phyloP scores from a whole-genome alignment of 1,140 invertebrate genomes.

The Drosophila kepulauana region DNA sequence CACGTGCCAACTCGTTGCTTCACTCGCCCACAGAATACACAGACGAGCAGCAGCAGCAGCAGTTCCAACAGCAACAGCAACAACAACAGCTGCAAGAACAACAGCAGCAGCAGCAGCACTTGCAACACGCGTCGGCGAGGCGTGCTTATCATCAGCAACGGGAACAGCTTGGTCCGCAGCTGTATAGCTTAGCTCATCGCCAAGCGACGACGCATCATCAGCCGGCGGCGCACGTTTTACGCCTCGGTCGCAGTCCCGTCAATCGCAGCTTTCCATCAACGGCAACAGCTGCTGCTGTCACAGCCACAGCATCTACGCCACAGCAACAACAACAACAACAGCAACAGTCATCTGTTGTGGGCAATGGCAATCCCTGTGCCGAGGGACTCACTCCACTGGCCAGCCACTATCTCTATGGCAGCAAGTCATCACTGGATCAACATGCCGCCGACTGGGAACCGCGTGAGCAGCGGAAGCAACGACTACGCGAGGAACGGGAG shows the following conservation, averaged over 20 bases:
- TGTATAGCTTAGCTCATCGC: slow-evolving; percentile 61
- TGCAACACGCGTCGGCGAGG: slow-evolving; percentile 47
- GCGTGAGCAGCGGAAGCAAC: slow-evolving; percentile 68
- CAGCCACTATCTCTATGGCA: slow-evolving; percentile 79
- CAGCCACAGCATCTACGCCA: slow-evolving; percentile 30
- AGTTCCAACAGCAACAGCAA: slow-evolving; percentile 36
- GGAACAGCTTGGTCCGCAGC: slow-evolving; percentile 50
- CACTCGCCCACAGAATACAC: slow-evolving; percentile 67
- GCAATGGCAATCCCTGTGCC: slow-evolving; percentile 68
- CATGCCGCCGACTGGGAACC: slow-evolving; percentile 60
- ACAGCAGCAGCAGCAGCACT: slow-evolving; percentile 48
- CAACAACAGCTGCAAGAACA: slow-evolving; percentile 43
- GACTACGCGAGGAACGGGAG: slow-evolving; percentile 68
- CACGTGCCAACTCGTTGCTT: slow-evolving; percentile 56
- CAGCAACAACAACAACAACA: slow-evolving; percentile 24
- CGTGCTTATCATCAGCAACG: slow-evolving; percentile 70
- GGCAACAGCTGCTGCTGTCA: slow-evolving; percentile 26
- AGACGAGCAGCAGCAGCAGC: slow-evolving; percentile 56
- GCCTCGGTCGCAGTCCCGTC: slow-evolving; percentile 74
- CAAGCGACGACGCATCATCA: slow-evolving; percentile 31
- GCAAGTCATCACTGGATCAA: slow-evolving; percentile 73
- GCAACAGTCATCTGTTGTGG: slow-evolving; percentile 21
- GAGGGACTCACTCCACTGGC: slow-evolving; percentile 75
- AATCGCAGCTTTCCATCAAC: slow-evolving; percentile 51
- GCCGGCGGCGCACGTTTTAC: slow-evolving; percentile 54